phyloP scores from a whole-genome alignment of 2,113 vertebrate species.

The Ranitomeya imitator region DNA sequence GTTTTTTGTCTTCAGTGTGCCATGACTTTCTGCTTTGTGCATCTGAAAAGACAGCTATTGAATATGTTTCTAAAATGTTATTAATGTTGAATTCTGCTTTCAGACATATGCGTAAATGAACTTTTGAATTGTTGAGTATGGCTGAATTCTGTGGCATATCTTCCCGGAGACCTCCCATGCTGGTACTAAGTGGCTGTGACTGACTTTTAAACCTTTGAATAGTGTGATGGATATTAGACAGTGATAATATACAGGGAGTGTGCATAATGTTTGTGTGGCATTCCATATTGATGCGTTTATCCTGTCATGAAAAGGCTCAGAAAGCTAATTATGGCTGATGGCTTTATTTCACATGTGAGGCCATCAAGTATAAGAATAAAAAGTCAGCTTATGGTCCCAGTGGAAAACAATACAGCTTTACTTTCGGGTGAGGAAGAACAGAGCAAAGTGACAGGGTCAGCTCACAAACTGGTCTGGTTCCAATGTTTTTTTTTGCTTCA shows the following conservation, averaged over 20 bases:
- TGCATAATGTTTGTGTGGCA: slow-evolving; percentile 32
- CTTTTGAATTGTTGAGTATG: background rate
- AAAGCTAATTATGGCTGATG: slow-evolving; percentile 41
- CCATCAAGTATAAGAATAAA: slow-evolving; percentile 33
- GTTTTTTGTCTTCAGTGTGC: background rate
- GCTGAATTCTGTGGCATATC: slow-evolving; percentile 12
- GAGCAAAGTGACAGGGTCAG: slow-evolving; percentile 39
- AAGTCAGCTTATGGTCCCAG: slow-evolving; percentile 32
- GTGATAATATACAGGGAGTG: slow-evolving; percentile 6
- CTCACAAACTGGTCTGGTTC: background rate
- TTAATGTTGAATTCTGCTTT: background rate
- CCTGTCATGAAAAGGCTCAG: slow-evolving; percentile 33
- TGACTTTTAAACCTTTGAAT: slow-evolving; percentile 13
- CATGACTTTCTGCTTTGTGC: background rate
- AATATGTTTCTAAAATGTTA: background rate
- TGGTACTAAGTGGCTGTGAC: slow-evolving; percentile 20
- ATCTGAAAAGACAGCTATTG: background rate
- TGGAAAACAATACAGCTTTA: slow-evolving; percentile 28
- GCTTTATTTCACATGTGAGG: slow-evolving; percentile 35
- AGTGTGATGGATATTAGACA: slow-evolving; percentile 31
- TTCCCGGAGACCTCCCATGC: slow-evolving; percentile 22
- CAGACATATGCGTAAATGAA: background rate
- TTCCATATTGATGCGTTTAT: slow-evolving; percentile 50
- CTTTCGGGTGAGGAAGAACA: slow-evolving; percentile 40
- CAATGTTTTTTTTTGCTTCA: slow-evolving; percentile 27